Conservation (phyloP, 2,113 vertebrate species). For the Cebidichthys violaceus region DNA sequence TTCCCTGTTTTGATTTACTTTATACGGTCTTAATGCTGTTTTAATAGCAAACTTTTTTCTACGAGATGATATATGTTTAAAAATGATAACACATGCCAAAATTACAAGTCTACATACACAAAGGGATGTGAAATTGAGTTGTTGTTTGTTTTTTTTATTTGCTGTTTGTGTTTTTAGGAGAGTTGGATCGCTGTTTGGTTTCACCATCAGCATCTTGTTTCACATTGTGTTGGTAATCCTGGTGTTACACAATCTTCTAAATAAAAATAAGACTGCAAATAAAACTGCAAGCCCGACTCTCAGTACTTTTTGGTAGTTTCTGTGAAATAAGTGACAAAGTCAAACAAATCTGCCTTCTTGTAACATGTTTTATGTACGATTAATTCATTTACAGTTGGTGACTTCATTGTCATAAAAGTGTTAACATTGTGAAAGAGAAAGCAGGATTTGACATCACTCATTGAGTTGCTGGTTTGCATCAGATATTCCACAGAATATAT, state of each 20-base stretch:
- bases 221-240: constrained; percentile 46
- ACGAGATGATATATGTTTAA: constrained; percentile 51
- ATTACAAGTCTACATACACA: constrained; percentile 34
- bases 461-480: background rate
- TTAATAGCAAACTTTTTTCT: constrained; percentile 66
- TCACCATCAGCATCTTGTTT: constrained; percentile 46
- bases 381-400: constrained; percentile 42
- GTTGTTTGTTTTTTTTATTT: constrained; percentile 25
- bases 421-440: background rate
- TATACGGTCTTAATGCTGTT: constrained; percentile 68
- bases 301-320: background rate
- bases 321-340: background rate
- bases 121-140: constrained; percentile 27
- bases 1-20: constrained; percentile 52
- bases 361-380: constrained; percentile 54
- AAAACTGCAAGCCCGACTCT: constrained; percentile 21
- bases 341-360: background rate
- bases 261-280: constrained; percentile 32
- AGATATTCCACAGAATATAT: background rate
- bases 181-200: constrained; percentile 21
- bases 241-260: constrained; percentile 45
- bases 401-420: background rate
- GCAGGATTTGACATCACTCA: background rate
- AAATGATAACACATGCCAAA: constrained; percentile 51
- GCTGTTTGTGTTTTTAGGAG: constrained; percentile 23